These are phyloP conservation scores for Itoplectis maculator DNA, from an alignment of 2,888 invertebrate species.

Conservation along the genomic window DNA sequence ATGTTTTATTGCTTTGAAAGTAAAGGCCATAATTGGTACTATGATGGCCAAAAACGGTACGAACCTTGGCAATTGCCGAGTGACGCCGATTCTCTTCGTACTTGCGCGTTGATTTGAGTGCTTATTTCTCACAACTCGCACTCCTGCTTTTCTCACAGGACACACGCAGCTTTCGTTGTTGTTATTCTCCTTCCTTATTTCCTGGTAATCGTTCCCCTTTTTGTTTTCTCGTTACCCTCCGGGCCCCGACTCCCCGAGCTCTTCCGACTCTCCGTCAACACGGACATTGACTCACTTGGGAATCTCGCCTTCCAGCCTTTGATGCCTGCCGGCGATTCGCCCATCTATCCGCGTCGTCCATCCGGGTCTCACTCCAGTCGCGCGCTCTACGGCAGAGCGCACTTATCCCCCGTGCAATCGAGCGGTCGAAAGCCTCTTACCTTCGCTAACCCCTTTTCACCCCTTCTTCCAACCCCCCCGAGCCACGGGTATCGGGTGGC, in stretches of 20 bases:
- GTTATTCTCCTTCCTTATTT: slow-evolving; percentile 35
- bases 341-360: neutral
- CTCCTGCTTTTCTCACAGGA: too few relatives aligned
- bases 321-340: neutral
- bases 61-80: too few relatives aligned
- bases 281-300: slow-evolving; percentile 35
- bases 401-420: slow-evolving; percentile 52
- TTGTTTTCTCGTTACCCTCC: neutral
- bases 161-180: slow-evolving; percentile 9
- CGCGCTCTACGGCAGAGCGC: slow-evolving; percentile 26
- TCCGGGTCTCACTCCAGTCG: neutral
- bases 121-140: too few relatives aligned
- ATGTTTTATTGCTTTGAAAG: too few relatives aligned
- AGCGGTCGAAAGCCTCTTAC: slow-evolving; percentile 58
- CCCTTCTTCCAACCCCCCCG: too few relatives aligned
- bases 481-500: slow-evolving; percentile 17
- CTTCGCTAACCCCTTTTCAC: slow-evolving; percentile 20
- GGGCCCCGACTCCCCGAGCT: neutral
- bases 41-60: too few relatives aligned
- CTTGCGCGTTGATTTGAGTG: too few relatives aligned
- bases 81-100: neutral
- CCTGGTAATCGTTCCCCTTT: slow-evolving; percentile 18
- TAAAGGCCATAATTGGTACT: too few relatives aligned
- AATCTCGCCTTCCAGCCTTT: slow-evolving; percentile 35
- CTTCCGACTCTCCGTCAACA: slow-evolving; percentile 35